Evolutionary conservation across 2,797 vertebrate genomes (phyloP), one percentile per base, ranked within the genome.

Genomic region (Sebastes trivittatus): DNA sequence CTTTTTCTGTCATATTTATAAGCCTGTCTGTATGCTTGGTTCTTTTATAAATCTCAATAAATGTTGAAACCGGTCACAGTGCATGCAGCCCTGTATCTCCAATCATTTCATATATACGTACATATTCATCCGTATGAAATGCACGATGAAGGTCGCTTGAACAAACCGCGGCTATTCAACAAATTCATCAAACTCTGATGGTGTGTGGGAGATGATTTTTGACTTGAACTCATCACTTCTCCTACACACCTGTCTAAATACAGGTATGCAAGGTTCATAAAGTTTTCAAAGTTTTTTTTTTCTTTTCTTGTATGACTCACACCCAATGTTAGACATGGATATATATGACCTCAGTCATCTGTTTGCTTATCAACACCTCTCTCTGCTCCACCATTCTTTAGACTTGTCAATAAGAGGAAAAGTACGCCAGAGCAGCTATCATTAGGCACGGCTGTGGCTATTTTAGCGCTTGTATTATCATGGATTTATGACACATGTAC

Each of bases 361-460:
- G 34, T 78, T 82, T 27, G 42, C 20, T 54, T 23, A 60, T 23
- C 20, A 27, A 42, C 27, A 13, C 6, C 59, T 23, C 20, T 2
- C 6, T 38, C 29, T 66, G 16, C 77, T n/a, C n/a, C n/a, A 36
- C 62, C 18, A 23, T 25, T 61, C 20, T 61, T 27, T n/a, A 14
- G 11, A 11, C 46, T 25, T 18, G 60, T 42, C 11, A 25, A 30
- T 30, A 1, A 10, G 23, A 58, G 7, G 25, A 59, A 59, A 59
- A 29, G 42, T 18, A 27, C 25, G 18, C 30, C 36, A 23, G 30
- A 77, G 62, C n/a, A 25, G 22, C 16, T 38, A 2, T 59, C 27
- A 23, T 29, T 46, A 46, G 0, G 1, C 38, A 42, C 0, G 38
- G 42, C 42, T 46, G 16, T 46, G 16, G 42, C 14, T 10, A 32